phyloP scores from a whole-genome alignment of 2,113 vertebrate genomes.

The Sardina pilchardus region DNA sequence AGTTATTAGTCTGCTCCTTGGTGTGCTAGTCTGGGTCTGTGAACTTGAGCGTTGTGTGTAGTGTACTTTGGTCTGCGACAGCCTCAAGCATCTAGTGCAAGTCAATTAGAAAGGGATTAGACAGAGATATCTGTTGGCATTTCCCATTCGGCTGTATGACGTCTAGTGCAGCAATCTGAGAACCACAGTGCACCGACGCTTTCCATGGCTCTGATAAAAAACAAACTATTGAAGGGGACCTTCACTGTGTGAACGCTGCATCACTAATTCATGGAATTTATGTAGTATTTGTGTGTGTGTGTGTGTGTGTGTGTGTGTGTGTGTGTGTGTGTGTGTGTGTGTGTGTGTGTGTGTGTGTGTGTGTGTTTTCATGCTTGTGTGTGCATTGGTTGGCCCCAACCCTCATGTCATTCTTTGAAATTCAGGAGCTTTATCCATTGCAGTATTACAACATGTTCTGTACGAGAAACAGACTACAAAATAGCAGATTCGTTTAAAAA shows the following conservation, averaged over 20 bases:
- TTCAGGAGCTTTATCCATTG: neutral
- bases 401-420: neutral
- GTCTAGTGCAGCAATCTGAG: slow-evolving; percentile 47
- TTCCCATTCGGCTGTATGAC: slow-evolving; percentile 34
- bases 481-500: slow-evolving; percentile 54
- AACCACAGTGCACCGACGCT: slow-evolving; percentile 17
- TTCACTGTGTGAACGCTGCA: neutral
- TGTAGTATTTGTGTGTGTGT: neutral
- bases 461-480: neutral
- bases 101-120: slow-evolving; percentile 70
- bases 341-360: neutral
- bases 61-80: neutral
- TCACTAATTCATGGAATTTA: neutral
- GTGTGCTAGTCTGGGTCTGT: neutral
- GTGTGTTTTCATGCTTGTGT: neutral
- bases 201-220: neutral
- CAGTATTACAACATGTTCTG: neutral
- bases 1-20: neutral
- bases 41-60: neutral
- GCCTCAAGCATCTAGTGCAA: slow-evolving; percentile 45
- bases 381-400: neutral
- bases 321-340: neutral
- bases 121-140: slow-evolving; percentile 25
- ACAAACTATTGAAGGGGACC: neutral
- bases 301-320: neutral